Evolutionary conservation across 2,888 invertebrate genomes (phyloP).

Genomic region (Ditula angustiorana): DNA sequence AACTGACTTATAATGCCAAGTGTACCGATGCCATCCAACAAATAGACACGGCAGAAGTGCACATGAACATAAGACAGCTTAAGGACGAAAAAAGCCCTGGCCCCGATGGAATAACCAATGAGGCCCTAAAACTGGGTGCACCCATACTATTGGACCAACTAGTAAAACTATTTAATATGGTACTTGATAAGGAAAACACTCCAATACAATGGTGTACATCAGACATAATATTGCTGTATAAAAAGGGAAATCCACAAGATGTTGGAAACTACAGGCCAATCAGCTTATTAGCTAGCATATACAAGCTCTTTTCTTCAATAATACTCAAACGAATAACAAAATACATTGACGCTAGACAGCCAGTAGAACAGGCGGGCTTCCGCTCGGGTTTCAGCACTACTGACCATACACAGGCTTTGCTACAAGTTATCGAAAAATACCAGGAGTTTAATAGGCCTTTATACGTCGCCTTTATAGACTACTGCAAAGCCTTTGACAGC

Average conservation of each 20-base stretch:
- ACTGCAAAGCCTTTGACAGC: slow-evolving; percentile 1
- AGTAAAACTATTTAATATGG: slow-evolving; percentile 41
- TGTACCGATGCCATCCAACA: background rate
- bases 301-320: background rate
- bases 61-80: slow-evolving; percentile 39
- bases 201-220: slow-evolving; percentile 13
- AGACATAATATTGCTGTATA: background rate
- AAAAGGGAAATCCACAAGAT: slow-evolving; percentile 2
- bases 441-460: background rate
- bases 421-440: background rate
- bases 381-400: background rate
- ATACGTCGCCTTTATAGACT: background rate
- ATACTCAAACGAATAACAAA: background rate
- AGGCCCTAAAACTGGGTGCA: slow-evolving; percentile 42
- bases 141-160: slow-evolving; percentile 34
- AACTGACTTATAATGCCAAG: background rate
- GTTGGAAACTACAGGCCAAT: slow-evolving; percentile 7
- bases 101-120: slow-evolving; percentile 43
- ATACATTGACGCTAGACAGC: background rate
- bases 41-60: slow-evolving; percentile 29
- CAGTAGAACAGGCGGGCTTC: background rate
- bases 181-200: slow-evolving; percentile 1
- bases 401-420: background rate
- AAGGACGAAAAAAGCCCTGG: slow-evolving; percentile 44
- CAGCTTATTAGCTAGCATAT: background rate